Base-by-base conservation (phyloP, 2,797 vertebrate genomes). In the Sebastes variabilis region DNA sequence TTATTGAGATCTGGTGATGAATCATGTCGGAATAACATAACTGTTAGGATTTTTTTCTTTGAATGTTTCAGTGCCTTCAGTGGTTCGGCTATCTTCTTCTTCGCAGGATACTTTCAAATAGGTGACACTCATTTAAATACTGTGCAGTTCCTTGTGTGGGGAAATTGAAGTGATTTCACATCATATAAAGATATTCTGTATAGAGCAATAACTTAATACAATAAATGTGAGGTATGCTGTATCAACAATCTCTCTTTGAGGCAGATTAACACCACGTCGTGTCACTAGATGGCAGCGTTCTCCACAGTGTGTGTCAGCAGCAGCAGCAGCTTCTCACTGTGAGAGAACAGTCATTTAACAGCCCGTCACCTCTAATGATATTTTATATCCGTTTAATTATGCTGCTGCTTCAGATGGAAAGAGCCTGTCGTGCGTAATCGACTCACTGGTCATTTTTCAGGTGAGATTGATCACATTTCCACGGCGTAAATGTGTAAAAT, bases 331-430 rank as follows among this genome's bases (percentile, higher is more conserved):
- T 36, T 59, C 30, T 69, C 46, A 6, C 18, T 56, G 27, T 56
- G 24, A 66, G 27, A 75, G 61, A 30, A 46, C 66, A 81, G 85
- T 90, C 82, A 86, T 82, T 83, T 88, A 89, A 88, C 87, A 86
- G 84, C 85, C 89, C 91, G 88, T 94, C 91, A 87, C 85, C 75
- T 81, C 86, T 92, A 92, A 94, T 90, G 87, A 90, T 91, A 85
- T 93, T 93, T 94, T 88, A 91, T 89, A 81, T 90, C 76, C 86
- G 72, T 93, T 93, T 93, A 92, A 94, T 95, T 94, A 94, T 82
- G 72, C 75, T 13, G 76, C 55, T 83, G 83, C 91, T 94, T 89
- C 88, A 91, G 77, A 84, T 87, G 77, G 78, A 90, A 85, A 88
- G 88, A 86, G 79, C 66, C 71, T 67, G 54, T 69, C 75, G 80